Conservation (phyloP, 2,113 vertebrate species). For the Orcinus orca region DNA sequence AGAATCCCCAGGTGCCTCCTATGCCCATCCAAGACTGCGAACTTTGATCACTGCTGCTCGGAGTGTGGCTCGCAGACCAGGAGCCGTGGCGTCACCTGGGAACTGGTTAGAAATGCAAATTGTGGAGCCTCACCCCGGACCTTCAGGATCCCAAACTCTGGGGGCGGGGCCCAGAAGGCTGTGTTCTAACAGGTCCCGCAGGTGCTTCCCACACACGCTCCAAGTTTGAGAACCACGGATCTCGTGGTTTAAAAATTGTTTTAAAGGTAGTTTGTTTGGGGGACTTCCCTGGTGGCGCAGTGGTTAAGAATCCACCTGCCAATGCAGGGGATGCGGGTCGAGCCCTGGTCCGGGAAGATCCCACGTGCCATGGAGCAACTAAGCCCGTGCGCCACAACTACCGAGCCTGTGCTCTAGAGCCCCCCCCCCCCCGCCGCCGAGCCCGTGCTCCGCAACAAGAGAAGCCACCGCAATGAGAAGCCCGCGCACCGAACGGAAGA, state of each 20-base stretch:
- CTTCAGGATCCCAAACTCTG: background rate
- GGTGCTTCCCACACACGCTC: background rate
- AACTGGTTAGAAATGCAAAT: background rate
- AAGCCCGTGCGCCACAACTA: no score
- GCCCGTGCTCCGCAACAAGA: no score
- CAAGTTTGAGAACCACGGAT: background rate
- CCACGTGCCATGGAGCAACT: no score
- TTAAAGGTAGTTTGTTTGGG: background rate
- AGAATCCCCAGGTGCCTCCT: no score
- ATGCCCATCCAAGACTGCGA: rapidly evolving
- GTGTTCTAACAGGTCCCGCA: background rate
- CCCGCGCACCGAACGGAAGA: no score
- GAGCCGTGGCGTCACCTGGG: background rate
- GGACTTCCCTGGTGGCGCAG: no score
- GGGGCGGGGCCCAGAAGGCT: background rate
- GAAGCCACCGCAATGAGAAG: no score
- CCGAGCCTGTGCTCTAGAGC: no score
- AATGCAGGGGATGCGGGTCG: no score
- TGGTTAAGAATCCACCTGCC: no score
- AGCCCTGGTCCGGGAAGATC: no score
- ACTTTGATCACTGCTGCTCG: background rate
- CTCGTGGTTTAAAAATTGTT: background rate
- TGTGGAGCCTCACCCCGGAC: background rate
- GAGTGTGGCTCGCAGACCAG: background rate
- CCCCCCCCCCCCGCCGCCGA: no score